These are phyloP conservation scores for Catharus ustulatus DNA, from an alignment of 2,797 vertebrate species.

Conservation along the genomic window DNA sequence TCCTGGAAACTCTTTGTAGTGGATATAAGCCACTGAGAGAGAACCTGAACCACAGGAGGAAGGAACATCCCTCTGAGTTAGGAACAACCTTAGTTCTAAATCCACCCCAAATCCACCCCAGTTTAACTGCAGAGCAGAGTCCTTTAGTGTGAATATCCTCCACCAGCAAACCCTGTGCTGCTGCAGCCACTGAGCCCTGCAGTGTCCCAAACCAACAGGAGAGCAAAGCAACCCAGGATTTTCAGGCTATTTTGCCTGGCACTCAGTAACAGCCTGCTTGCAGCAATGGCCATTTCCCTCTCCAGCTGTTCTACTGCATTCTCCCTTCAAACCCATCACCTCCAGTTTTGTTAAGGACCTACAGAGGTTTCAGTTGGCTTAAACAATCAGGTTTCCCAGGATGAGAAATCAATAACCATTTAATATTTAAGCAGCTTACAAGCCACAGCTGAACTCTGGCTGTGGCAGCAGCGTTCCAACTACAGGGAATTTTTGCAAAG, in stretches of 20 bases:
- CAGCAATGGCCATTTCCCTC: background rate
- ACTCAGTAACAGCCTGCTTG: background rate
- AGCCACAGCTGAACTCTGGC: background rate
- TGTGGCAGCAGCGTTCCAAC: background rate
- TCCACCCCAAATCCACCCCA: background rate
- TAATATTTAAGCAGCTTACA: constrained; percentile 58
- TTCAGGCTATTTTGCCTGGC: background rate
- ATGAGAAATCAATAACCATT: constrained; percentile 51
- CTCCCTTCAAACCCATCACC: background rate
- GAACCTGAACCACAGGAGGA: background rate
- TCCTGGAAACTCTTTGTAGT: background rate
- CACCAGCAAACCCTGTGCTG: background rate
- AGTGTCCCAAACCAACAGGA: background rate
- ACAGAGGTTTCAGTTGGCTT: background rate
- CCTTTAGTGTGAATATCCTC: background rate
- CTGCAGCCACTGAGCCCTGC: background rate
- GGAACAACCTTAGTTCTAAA: background rate
- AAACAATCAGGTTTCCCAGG: background rate
- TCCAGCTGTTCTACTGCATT: background rate
- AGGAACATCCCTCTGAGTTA: background rate
- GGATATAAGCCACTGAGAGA: background rate
- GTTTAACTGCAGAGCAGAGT: background rate
- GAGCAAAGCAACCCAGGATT: background rate
- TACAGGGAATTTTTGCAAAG: background rate
- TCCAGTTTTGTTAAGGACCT: background rate